Percentiles rank a stretch among this genome's conserved stretches.
Evolutionary conservation across 1,140 invertebrate species (phyloP).

Genomic region (Zaprionus africanus): DNA sequence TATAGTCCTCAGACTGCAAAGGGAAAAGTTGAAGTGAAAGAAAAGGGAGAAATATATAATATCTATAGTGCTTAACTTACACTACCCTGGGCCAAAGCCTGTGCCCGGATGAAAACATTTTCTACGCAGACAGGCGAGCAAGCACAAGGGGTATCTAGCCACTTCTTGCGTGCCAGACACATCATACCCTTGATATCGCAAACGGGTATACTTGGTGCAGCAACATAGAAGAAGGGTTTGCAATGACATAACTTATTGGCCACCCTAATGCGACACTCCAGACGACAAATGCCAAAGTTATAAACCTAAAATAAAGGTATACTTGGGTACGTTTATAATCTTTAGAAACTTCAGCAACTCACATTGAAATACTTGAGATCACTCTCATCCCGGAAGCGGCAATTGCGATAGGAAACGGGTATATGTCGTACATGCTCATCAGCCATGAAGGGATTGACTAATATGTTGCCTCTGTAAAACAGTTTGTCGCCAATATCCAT

Average conservation of each 20-base stretch:
- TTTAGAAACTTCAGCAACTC: background rate
- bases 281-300: slow-evolving; percentile 67
- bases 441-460: slow-evolving; percentile 53
- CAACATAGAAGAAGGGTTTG: slow-evolving; percentile 74
- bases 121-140: slow-evolving; percentile 66
- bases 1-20: slow-evolving; percentile 42
- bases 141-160: slow-evolving; percentile 54
- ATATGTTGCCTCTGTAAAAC: slow-evolving; percentile 44
- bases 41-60: background rate
- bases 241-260: slow-evolving; percentile 64
- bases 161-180: slow-evolving; percentile 60
- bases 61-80: slow-evolving; percentile 37
- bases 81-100: slow-evolving; percentile 45
- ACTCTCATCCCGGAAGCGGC: slow-evolving; percentile 69
- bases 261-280: slow-evolving; percentile 70
- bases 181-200: slow-evolving; percentile 67
- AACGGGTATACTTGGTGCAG: slow-evolving; percentile 36
- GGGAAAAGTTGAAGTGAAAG: background rate
- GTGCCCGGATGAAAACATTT: slow-evolving; percentile 53
- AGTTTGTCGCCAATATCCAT: slow-evolving; percentile 40
- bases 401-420: slow-evolving; percentile 75
- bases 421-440: slow-evolving; percentile 67
- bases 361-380: slow-evolving; percentile 64
- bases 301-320: slow-evolving; percentile 52
- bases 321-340: background rate